Percentiles rank a stretch among this genome's conserved stretches.
Evolutionary conservation across 2,113 vertebrate species (phyloP).

Genomic region (Pelobates fuscus): DNA sequence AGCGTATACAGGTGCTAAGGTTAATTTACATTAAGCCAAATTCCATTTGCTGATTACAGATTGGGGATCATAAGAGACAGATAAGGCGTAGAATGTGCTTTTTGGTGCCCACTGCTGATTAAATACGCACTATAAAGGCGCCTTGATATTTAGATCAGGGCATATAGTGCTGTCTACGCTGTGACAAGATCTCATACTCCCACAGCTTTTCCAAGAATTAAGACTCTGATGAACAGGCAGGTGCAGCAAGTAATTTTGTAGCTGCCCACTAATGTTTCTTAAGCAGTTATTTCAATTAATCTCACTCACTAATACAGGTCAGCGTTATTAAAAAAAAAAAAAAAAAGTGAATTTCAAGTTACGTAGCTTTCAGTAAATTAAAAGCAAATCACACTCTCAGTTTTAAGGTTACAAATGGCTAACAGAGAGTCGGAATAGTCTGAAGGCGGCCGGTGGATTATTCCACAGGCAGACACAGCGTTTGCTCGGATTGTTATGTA

Average conservation of each 20-base stretch:
- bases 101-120: too few relatives aligned
- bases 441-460: neutral
- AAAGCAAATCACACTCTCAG: constrained; percentile 14
- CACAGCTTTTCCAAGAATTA: neutral
- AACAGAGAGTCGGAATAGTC: neutral
- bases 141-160: too few relatives aligned
- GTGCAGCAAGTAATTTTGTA: neutral
- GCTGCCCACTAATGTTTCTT: neutral
- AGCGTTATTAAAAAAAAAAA: neutral
- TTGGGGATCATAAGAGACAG: too few relatives aligned
- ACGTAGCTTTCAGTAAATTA: constrained; percentile 43
- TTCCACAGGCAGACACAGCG: neutral
- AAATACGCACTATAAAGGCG: too few relatives aligned
- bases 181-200: too few relatives aligned
- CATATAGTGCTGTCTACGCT: too few relatives aligned
- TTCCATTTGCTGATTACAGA: too few relatives aligned
- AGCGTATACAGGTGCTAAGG: too few relatives aligned
- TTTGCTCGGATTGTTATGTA: neutral
- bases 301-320: constrained; percentile 26
- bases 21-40: too few relatives aligned
- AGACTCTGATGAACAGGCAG: neutral
- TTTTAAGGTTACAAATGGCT: constrained; percentile 33
- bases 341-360: constrained; percentile 6
- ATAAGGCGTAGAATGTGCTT: too few relatives aligned
- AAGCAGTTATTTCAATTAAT: constrained; percentile 32